Evolutionary conservation across 2,113 vertebrate species (phyloP).

Genomic region (Todiramphus chloris): DNA sequence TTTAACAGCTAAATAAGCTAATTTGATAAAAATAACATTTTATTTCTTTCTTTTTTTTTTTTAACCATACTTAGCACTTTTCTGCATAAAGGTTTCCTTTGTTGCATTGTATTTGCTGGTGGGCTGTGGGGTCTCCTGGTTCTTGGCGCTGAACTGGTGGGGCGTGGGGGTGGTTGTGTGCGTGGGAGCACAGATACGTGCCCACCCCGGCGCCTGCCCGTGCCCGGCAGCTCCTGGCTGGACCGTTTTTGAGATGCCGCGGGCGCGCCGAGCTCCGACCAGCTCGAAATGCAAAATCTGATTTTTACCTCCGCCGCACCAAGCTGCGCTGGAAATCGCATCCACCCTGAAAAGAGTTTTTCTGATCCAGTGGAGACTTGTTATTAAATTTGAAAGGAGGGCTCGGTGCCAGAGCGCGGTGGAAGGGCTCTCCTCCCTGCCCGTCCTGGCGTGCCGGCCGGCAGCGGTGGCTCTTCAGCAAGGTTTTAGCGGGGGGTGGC

Average conservation of each 20-base stretch:
- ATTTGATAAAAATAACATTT: constrained; percentile 6
- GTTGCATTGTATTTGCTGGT: neutral
- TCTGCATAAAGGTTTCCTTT: neutral
- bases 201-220: rapidly evolving
- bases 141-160: neutral
- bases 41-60: neutral
- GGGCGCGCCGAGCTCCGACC: rapidly evolving
- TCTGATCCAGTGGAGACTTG: neutral
- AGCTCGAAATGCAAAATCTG: neutral
- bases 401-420: rapidly evolving
- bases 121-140: neutral
- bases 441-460: neutral
- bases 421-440: neutral
- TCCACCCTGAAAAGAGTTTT: neutral
- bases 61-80: neutral
- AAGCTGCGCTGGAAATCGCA: neutral
- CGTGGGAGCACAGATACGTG: neutral
- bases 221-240: neutral
- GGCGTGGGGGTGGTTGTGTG: neutral
- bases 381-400: neutral
- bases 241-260: neutral
- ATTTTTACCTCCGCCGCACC: neutral
- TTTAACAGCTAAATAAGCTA: constrained; percentile 45
- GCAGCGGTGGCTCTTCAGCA: neutral
- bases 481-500: neutral